Evolutionary conservation across 2,888 invertebrate genomes (phyloP), one percentile per base, ranked within the genome.

Genomic region (Endotricha flammealis): DNA sequence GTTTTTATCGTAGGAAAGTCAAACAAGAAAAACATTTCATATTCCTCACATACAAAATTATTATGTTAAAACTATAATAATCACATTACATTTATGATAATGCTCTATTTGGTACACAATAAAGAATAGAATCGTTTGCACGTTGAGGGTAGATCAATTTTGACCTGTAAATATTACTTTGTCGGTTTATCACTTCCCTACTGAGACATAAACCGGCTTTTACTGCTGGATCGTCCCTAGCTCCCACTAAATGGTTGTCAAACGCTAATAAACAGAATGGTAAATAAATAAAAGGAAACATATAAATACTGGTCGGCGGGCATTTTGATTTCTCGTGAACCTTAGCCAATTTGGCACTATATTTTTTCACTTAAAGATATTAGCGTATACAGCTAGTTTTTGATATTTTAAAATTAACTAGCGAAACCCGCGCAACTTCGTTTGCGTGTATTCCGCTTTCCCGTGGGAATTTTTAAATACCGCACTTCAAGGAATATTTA

Each of bases 181-280:
- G 48, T 35, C 39, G 41, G 48, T 50, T 51, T 56, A 57, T 52
- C 62, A 51, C 58, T 57, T 50, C 45, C 32, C 41, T 36, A 45
- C 48, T 36, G 44, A 28, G 46, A 35, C 46, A 51, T 59, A 60
- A 61, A 59, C 38, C 35, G 44, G 49, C 9, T 29, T 59, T 61
- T 64, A 64, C 47, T 47, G 46, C 45, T 37, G 38, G 32, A 12
- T 29, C 44, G 49, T 44, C 27, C 43, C 40, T 38, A 29, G 29
- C 41, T 17, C 36, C 48, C 48, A 38, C 60, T 58, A 53, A 63
- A 63, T 50, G 50, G 44, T 48, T 53, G 54, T 50, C 52, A 50
- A 51, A 56, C 51, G 53, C 45, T 48, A 53, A 57, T 62, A 64
- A 65, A 62, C 40, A 30, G 38, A 44, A 50, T 38, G 42, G 50